Evolutionary conservation across 1,140 invertebrate species (phyloP).

Genomic region (Neodiprion lecontei): DNA sequence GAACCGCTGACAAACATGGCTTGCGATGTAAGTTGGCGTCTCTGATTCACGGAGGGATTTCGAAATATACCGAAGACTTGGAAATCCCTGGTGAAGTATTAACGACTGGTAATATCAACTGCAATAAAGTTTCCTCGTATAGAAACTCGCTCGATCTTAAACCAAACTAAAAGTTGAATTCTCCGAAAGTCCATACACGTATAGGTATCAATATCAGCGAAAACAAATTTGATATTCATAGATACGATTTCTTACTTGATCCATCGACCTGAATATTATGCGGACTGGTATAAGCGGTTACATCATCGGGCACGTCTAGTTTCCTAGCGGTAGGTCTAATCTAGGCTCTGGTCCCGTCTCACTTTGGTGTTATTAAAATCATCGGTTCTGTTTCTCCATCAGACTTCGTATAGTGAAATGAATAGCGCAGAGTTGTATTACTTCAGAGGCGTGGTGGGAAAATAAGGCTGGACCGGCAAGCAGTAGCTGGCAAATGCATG

Average conservation of each 20-base stretch:
- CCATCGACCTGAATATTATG: background rate
- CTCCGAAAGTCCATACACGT: background rate
- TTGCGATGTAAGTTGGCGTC: background rate
- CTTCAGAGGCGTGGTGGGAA: slow-evolving; percentile 30
- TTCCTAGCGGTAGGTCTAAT: background rate
- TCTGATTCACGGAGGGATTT: slow-evolving; percentile 1
- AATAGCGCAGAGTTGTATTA: slow-evolving; percentile 37
- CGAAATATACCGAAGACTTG: background rate
- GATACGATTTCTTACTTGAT: background rate
- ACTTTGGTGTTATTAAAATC: slow-evolving; percentile 2
- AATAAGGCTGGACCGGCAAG: slow-evolving; percentile 28
- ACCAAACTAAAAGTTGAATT: background rate
- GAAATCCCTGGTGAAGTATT: background rate
- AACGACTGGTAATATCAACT: slow-evolving; percentile 7
- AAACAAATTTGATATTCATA: background rate
- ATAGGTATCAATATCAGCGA: background rate
- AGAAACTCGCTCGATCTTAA: background rate
- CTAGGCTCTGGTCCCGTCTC: background rate
- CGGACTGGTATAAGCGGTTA: background rate
- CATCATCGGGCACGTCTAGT: no score
- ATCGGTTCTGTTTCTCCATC: background rate
- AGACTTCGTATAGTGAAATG: slow-evolving; percentile 25
- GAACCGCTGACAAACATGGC: background rate
- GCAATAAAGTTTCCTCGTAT: background rate
- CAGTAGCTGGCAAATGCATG: slow-evolving; percentile 24